These are phyloP conservation scores for Trissolcus japonicus DNA, from an alignment of 2,888 invertebrate species.

Conservation along the genomic window DNA sequence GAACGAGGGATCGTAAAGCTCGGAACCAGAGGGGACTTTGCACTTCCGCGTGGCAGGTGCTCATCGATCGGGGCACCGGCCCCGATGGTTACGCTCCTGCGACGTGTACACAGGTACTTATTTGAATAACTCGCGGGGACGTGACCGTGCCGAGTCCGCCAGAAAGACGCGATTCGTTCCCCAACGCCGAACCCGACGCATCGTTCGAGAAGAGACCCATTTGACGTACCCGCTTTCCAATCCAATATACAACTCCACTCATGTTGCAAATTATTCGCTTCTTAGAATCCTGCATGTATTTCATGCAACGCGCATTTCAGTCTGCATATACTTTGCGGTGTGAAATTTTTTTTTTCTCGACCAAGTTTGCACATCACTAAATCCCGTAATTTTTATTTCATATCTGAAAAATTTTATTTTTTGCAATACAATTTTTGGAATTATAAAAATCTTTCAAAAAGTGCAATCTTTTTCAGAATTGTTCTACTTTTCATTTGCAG, in stretches of 20 bases:
- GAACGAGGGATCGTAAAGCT: slow-evolving; percentile 58
- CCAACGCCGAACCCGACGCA: slow-evolving; percentile 29
- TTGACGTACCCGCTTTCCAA: slow-evolving; percentile 31
- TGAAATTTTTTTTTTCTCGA: neutral
- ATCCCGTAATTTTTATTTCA: too few species aligned
- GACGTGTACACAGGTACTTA: slow-evolving; percentile 55
- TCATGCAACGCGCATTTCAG: slow-evolving; percentile 10
- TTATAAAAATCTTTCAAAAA: too few species aligned
- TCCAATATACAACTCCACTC: too few species aligned
- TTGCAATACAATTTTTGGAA: too few species aligned
- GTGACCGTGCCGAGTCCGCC: slow-evolving; percentile 38
- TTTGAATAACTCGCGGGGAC: slow-evolving; percentile 60
- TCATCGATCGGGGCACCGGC: slow-evolving; percentile 43
- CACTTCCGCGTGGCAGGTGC: slow-evolving; percentile 58
- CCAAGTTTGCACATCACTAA: neutral
- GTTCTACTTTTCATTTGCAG: too few species aligned
- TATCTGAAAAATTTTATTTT: too few species aligned
- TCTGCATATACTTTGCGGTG: neutral
- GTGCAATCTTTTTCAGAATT: too few species aligned
- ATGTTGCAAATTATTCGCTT: slow-evolving; percentile 8
- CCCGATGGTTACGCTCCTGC: slow-evolving; percentile 45
- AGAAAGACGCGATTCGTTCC: slow-evolving; percentile 47
- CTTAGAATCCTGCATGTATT: slow-evolving; percentile 30
- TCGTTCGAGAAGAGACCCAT: slow-evolving; percentile 34
- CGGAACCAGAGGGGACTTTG: slow-evolving; percentile 19